Evolutionary conservation across 2,888 invertebrate species (phyloP).

Genomic region (Phymatocera aterrima): DNA sequence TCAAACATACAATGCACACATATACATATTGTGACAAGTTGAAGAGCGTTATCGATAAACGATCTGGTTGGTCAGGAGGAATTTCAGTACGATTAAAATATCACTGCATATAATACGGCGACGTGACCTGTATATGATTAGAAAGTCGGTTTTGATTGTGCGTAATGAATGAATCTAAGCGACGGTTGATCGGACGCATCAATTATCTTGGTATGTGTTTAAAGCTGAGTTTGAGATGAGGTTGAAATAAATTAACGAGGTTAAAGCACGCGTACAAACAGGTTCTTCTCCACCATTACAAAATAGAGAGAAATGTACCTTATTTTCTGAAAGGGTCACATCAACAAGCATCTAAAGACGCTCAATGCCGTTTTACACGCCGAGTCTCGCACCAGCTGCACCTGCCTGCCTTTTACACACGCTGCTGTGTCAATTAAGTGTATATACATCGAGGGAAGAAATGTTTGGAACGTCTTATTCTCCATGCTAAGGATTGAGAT

Average conservation of each 20-base stretch:
- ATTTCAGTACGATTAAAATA: conserved; percentile 22
- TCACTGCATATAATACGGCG: neutral
- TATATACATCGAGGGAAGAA: neutral
- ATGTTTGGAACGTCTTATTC: neutral
- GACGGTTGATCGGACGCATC: conserved; percentile 19
- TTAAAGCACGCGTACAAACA: conserved; percentile 21
- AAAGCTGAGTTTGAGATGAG: conserved; percentile 17
- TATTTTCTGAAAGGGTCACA: conserved; percentile 2
- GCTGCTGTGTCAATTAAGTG: conserved; percentile 27
- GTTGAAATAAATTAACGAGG: conserved; percentile 1
- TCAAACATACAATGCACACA: neutral
- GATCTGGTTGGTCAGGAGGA: conserved; percentile 3
- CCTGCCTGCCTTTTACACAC: conserved; percentile 24
- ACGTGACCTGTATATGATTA: conserved; percentile 30
- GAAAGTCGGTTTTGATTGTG: conserved; percentile 34
- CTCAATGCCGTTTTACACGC: neutral
- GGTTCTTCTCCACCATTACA: neutral
- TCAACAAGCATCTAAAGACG: neutral
- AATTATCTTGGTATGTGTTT: conserved; percentile 18
- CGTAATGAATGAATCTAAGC: conserved; percentile 19
- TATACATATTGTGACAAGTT: conserved; percentile 24
- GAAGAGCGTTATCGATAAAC: conserved; percentile 24
- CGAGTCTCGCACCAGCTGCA: neutral
- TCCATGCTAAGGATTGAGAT: neutral
- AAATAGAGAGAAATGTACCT: neutral